Base-by-base conservation (phyloP, 1,140 invertebrate species). In the Spodoptera frugiperda region DNA sequence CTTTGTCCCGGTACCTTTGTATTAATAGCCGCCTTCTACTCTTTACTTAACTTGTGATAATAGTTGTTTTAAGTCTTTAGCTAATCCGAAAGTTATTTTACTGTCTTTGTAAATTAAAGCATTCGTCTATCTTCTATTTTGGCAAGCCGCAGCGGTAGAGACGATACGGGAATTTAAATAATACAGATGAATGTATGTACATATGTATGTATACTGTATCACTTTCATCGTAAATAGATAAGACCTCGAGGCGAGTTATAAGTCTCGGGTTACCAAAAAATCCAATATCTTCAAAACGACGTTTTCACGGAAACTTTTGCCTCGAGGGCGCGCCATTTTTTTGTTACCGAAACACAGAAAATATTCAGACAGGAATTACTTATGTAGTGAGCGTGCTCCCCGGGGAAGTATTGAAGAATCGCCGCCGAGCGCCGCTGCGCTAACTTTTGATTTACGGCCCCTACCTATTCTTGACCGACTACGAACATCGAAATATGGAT, bases 381-480 rank as follows among this genome's bases (percentile, higher is more conserved):
- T 54, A 77, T 49, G 51, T 72, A 72, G 53, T 55, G 25, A 46
- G 48, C 67, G 76, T 53, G 49, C 17, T 33, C 57, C 33, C 61
- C 12, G 46, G 77, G 71, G 61, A 59, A 46, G 61, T 72, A 57
- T 72, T 72, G 68, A 78, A 53, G 59, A 72, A 78, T 78, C 33
- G 59, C 70, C 77, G 53, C 25, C 54, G 46, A 19, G 49, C 39
- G 5, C 19, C 75, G 21, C 53, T 59, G 68, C 14, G 30, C 73
- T 54, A 74, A 78, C 61, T 73, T 74, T 68, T 79, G 78, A 79
- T 79, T 79, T 79, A 78, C 67, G 67, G 57, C 25, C 25, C 14
- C 11, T 48, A 76, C 74, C 61, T 68, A 53, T 76, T 55, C 61
- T 54, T 68, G 53, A 44, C 51, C 51, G 12, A 44, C 53, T 71